Base-by-base conservation (phyloP, 2,888 invertebrate species). In the Ophion costatus region DNA sequence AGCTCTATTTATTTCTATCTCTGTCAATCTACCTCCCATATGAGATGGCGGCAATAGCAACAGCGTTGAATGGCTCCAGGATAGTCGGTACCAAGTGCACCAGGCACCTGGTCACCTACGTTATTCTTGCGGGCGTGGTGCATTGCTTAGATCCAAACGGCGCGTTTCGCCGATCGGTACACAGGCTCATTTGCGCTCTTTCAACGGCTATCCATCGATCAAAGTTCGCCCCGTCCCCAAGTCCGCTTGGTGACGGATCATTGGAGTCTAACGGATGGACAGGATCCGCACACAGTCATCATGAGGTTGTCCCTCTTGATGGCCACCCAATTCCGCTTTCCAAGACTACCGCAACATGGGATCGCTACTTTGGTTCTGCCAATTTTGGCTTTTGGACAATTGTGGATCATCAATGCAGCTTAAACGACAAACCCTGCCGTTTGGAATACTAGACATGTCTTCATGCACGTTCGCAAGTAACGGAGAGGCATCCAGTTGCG, bases 51-150 rank as follows among this genome's bases (percentile, higher is more conserved):
- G 63, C 38, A 56, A 70, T 76, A 76, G 51, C 51, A 71, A 70
- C 66, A 22, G 67, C 71, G 80, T 74, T 51, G 77, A 84, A 79
- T 67, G 61, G 61, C 82, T 82, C 75, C 81, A 82, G 86, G 84
- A 84, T 82, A 81, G 83, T 82, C 71, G 70, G 84, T 88, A 89
- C 90, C 90, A 91, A 90, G 91, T 91, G 90, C 91, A 90, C 87
- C 90, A 88, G 88, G 88, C 88, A 90, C 90, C 91, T 88, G 91
- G 91, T 91, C 90, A 91, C 88, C 90, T 89, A 88, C 87, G 89
- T 88, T 88, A 88, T 88, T 87, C 86, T 88, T 80, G 88, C 88
- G 88, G 88, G 87, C 88, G 88, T 87, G 89, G 83, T 86, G 83
- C 71, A 81, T 74, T 82, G 80, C 74, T 71, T 70, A 29, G 51